Conservation (phyloP, 2,888 invertebrate genomes). For the Nasonia oneida region DNA sequence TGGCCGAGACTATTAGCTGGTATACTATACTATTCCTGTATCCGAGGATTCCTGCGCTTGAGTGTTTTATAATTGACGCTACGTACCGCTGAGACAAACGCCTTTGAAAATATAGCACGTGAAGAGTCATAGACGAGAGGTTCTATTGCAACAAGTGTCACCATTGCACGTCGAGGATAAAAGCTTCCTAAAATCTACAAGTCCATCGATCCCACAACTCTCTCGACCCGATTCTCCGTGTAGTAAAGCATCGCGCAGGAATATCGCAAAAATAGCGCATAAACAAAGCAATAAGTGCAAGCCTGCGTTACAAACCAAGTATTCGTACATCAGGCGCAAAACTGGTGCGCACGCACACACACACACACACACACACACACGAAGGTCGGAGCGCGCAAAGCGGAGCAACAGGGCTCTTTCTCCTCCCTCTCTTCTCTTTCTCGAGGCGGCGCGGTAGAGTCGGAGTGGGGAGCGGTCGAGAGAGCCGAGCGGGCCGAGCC, state of each 20-base stretch:
- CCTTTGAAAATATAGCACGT: too few relatives aligned
- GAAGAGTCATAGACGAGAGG: neutral
- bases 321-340: neutral
- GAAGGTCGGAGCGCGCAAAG: neutral
- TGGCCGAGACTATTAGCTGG: neutral
- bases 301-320: neutral
- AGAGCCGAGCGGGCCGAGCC: neutral
- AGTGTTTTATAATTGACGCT: neutral
- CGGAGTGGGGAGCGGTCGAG: too few relatives aligned
- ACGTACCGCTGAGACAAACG: too few relatives aligned
- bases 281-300: constrained; percentile 3
- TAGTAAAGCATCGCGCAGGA: too few relatives aligned
- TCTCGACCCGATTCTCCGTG: too few relatives aligned
- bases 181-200: neutral
- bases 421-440: neutral
- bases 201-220: too few relatives aligned
- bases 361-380: neutral
- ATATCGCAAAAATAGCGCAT: neutral
- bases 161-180: neutral
- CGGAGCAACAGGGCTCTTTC: constrained; percentile 19
- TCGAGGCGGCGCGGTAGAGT: neutral
- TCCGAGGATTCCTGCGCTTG: neutral
- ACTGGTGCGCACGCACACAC: neutral
- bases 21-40: neutral
- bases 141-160: neutral